Percentiles rank a stretch among this genome's conserved stretches.
Evolutionary conservation across 2,797 vertebrate species (phyloP).

Genomic region (Gephyroberyx darwinii): DNA sequence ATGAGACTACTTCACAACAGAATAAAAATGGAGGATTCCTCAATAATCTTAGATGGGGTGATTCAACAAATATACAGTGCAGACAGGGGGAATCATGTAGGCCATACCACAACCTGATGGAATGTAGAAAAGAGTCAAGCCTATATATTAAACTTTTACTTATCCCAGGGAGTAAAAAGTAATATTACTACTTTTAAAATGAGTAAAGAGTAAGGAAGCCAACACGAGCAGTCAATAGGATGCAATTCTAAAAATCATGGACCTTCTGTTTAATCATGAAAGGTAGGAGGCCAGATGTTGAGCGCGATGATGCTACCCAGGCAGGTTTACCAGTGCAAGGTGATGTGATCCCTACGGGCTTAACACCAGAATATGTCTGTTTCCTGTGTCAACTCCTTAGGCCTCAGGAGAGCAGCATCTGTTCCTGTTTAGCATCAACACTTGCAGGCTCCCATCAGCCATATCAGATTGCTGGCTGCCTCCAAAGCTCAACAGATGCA

Average conservation of each 20-base stretch:
- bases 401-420: conserved; percentile 53
- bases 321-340: conserved; percentile 54
- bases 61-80: too few species aligned
- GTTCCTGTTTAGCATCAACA: conserved; percentile 67
- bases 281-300: conserved; percentile 62
- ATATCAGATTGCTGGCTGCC: conserved; percentile 13
- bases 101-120: too few species aligned
- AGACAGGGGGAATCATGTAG: too few species aligned
- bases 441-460: conserved; percentile 35
- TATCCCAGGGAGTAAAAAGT: too few species aligned
- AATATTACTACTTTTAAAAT: too few species aligned
- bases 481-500: conserved; percentile 6
- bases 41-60: too few species aligned
- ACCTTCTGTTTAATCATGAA: conserved; percentile 35
- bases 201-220: too few species aligned
- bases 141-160: too few species aligned
- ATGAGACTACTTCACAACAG: too few species aligned
- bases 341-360: conserved; percentile 69
- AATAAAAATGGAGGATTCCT: too few species aligned
- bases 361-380: conserved; percentile 68
- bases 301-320: conserved; percentile 63
- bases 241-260: not conserved
- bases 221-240: too few species aligned
- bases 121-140: too few species aligned
- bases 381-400: conserved; percentile 67